Conservation (phyloP, 2,888 invertebrate species). For the Sthenelais limicola region DNA sequence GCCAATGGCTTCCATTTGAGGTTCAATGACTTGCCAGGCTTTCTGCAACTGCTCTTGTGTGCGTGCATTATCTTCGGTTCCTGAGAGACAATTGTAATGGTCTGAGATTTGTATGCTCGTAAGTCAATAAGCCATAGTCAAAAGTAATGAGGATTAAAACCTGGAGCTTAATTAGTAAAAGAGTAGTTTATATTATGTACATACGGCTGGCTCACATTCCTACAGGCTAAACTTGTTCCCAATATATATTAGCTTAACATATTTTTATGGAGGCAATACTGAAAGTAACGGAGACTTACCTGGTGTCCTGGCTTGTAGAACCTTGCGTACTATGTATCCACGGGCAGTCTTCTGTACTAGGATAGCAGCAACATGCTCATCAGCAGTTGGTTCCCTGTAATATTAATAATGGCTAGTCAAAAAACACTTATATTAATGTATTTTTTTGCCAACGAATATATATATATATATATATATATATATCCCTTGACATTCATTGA, state of each 20-base stretch:
- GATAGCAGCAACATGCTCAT: constrained; percentile 67
- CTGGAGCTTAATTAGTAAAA: too few relatives aligned
- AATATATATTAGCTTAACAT: too few relatives aligned
- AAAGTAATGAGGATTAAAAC: too few relatives aligned
- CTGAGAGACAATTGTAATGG: constrained; percentile 53
- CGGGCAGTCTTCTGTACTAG: constrained; percentile 69
- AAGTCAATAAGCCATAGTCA: too few relatives aligned
- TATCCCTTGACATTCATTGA: neutral
- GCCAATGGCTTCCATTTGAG: constrained; percentile 64
- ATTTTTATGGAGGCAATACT: too few relatives aligned
- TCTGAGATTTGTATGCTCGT: too few relatives aligned
- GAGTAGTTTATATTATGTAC: too few relatives aligned
- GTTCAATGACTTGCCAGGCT: constrained; percentile 67
- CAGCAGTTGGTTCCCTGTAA: constrained; percentile 63
- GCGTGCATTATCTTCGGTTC: constrained; percentile 64
- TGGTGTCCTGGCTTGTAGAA: constrained; percentile 62
- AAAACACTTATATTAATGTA: too few relatives aligned
- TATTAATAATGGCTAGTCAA: too few relatives aligned
- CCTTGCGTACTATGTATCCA: constrained; percentile 65
- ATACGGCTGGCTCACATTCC: too few relatives aligned
- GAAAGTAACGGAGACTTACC: constrained; percentile 53
- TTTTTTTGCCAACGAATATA: neutral
- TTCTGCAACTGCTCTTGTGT: constrained; percentile 66
- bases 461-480: neutral
- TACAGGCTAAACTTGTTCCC: too few relatives aligned